Evolutionary conservation across 1,140 invertebrate species (phyloP).

Genomic region (Acyrthosiphon pisum): DNA sequence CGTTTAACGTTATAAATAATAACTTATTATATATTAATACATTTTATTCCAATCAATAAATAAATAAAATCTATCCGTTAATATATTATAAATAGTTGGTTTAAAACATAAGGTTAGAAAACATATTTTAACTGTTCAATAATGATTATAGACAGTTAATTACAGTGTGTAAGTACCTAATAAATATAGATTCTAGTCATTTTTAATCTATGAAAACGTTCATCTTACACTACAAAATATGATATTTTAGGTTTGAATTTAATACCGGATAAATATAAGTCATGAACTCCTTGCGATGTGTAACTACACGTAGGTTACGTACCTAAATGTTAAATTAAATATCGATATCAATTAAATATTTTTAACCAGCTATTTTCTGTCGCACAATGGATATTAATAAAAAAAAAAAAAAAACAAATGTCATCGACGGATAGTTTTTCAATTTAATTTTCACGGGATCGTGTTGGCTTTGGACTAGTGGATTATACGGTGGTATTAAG

Average conservation of each 20-base stretch:
- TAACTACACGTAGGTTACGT: too few relatives aligned
- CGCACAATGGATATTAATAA: neutral
- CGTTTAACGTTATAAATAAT: too few relatives aligned
- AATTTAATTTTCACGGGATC: constrained; percentile 37
- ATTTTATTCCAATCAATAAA: neutral
- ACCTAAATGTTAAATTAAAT: neutral
- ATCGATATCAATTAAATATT: neutral
- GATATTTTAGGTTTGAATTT: neutral
- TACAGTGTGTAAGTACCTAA: neutral
- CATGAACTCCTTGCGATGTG: neutral
- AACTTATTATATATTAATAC: neutral
- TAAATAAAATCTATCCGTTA: neutral
- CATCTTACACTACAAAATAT: neutral
- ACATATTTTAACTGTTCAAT: neutral
- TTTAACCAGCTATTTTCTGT: neutral
- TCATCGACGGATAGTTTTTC: neutral
- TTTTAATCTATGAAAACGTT: neutral
- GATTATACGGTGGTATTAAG: constrained; percentile 16
- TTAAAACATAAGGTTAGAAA: neutral
- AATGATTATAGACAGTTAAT: neutral
- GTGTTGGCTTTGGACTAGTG: neutral
- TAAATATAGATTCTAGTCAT: neutral
- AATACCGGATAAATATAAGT: neutral
- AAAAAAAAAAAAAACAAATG: constrained; percentile 3
- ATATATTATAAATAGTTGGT: neutral